Percentiles rank a stretch among this genome's conserved stretches.
phyloP scores from a whole-genome alignment of 2,888 invertebrate species.

The Pomacea canaliculata region DNA sequence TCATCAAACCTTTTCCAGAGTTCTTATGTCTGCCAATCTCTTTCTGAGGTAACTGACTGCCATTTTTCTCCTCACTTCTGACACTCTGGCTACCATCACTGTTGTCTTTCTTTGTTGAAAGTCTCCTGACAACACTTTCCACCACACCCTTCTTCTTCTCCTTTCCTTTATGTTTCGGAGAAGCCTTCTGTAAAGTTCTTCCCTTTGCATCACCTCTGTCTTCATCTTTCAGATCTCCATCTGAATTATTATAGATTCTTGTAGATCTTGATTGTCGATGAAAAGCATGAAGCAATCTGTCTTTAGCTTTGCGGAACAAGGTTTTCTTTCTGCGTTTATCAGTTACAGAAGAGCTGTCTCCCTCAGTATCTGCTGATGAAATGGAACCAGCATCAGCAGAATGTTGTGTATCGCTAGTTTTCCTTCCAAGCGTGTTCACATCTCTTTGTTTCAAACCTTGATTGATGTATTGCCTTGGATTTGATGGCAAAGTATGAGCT shows the following conservation, averaged over 20 bases:
- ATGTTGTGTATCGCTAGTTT: background rate
- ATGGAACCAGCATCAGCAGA: constrained; percentile 5
- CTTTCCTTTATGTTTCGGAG: too few species aligned
- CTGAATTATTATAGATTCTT: too few species aligned
- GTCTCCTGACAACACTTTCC: too few species aligned
- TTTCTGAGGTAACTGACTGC: background rate
- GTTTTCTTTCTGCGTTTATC: constrained; percentile 50
- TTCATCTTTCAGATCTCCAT: constrained; percentile 15
- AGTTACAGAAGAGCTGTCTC: constrained; percentile 17
- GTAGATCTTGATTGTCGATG: constrained; percentile 37
- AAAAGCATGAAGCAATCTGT: constrained; percentile 43
- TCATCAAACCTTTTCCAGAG: background rate
- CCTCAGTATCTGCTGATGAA: constrained; percentile 33
- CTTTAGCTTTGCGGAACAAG: constrained; percentile 49
- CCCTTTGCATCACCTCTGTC: too few species aligned
- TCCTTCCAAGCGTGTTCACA: background rate
- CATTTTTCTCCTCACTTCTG: background rate
- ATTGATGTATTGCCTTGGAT: constrained; percentile 3
- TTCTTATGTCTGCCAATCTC: background rate
- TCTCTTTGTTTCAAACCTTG: constrained; percentile 10
- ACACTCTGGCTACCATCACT: too few species aligned
- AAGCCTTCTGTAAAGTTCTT: too few species aligned
- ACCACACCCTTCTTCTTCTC: too few species aligned
- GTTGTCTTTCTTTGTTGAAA: too few species aligned
- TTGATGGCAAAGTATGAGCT: constrained; percentile 18